phyloP scores from a whole-genome alignment of 2,888 invertebrate genomes.

The Dyspetes luteomarginatus region DNA sequence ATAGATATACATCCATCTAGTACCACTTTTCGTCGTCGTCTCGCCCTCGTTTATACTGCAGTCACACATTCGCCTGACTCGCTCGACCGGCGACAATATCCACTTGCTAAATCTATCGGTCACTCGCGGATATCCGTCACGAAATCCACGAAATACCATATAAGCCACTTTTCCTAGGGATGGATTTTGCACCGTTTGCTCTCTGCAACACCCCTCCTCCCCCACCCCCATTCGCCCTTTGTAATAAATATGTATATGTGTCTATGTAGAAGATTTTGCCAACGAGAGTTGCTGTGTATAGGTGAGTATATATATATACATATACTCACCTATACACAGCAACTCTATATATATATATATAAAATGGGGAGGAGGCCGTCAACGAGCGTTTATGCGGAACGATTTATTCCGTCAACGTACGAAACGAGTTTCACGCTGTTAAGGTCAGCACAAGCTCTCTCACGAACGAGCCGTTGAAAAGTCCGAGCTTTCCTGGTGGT shows the following conservation, averaged over 20 bases:
- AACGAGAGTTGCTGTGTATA: conserved; percentile 16
- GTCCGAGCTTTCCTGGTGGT: conserved; percentile 22
- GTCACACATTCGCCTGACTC: conserved; percentile 55
- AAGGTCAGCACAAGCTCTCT: conserved; percentile 29
- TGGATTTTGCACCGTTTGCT: conserved; percentile 42
- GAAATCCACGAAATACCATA: conserved; percentile 80
- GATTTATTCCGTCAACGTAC: conserved; percentile 65
- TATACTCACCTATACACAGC: too few relatives aligned
- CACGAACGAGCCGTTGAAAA: not conserved
- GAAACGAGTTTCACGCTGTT: conserved; percentile 64
- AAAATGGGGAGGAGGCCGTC: conserved; percentile 17
- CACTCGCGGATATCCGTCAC: conserved; percentile 76
- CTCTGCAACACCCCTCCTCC: too few relatives aligned
- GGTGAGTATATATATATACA: conserved; percentile 10
- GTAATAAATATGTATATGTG: not conserved
- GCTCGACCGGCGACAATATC: conserved; percentile 65
- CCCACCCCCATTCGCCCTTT: conserved; percentile 2
- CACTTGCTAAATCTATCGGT: conserved; percentile 79
- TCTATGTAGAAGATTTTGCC: conserved; percentile 18
- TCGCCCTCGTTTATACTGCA: conserved; percentile 65
- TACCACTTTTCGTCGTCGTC: conserved; percentile 33
- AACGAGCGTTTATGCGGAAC: conserved; percentile 57
- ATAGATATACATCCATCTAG: conserved; percentile 1
- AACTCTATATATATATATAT: too few relatives aligned
- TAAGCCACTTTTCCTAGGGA: conserved; percentile 73